phyloP scores from a whole-genome alignment of 2,113 vertebrate genomes.

The Chaetodon auriga region DNA sequence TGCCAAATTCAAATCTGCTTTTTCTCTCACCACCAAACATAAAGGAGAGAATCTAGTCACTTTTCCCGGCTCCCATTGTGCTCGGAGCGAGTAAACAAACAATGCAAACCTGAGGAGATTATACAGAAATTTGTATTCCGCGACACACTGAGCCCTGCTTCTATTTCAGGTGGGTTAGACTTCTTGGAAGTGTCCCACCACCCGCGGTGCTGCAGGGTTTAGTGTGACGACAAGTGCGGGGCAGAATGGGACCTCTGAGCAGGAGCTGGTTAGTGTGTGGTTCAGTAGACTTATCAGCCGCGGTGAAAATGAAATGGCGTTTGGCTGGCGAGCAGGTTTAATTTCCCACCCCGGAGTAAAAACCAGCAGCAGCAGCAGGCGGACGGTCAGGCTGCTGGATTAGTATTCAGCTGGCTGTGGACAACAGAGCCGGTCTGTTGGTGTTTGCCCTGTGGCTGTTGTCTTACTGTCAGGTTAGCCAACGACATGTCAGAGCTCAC shows the following conservation, averaged over 20 bases:
- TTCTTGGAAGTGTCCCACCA: constrained; percentile 29
- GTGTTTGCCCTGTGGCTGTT: constrained; percentile 73
- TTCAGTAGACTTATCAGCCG: constrained; percentile 34
- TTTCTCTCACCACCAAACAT: background rate
- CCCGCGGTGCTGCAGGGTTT: constrained; percentile 19
- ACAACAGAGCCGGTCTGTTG: constrained; percentile 55
- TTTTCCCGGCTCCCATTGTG: background rate
- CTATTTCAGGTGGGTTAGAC: constrained; percentile 36
- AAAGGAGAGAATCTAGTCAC: background rate
- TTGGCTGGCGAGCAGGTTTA: constrained; percentile 52
- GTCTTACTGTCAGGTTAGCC: constrained; percentile 70
- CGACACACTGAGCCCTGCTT: background rate
- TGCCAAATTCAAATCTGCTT: background rate
- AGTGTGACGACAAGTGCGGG: constrained; percentile 20
- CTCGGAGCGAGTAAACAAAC: constrained; percentile 20
- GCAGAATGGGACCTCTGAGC: constrained; percentile 31
- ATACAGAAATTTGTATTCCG: constrained; percentile 43
- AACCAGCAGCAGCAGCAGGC: constrained; percentile 30
- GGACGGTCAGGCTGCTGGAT: constrained; percentile 44
- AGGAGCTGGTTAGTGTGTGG: constrained; percentile 20
- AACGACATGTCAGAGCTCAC: constrained; percentile 60
- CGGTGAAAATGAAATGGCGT: constrained; percentile 41
- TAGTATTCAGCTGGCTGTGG: constrained; percentile 65
- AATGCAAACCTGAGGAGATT: constrained; percentile 14
- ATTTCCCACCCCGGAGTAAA: constrained; percentile 44